Percentiles rank a stretch among this genome's conserved stretches.
Evolutionary conservation across 2,888 invertebrate species (phyloP).

Genomic region (Cephonodes hylas): DNA sequence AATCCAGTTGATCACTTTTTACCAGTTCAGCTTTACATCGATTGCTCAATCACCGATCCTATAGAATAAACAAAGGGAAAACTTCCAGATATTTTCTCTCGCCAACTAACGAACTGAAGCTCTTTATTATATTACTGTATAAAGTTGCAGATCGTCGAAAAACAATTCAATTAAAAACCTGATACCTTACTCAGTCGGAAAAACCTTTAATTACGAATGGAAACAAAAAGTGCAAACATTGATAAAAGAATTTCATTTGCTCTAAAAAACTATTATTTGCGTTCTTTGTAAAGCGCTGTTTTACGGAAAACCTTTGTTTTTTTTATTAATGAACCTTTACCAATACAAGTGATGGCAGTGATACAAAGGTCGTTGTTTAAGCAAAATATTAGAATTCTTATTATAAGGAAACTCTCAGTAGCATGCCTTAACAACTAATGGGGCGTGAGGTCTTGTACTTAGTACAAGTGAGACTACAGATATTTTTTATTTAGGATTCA

Average conservation of each 20-base stretch:
- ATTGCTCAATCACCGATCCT: too few relatives aligned
- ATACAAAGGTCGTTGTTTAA: too few relatives aligned
- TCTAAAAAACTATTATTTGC: background rate
- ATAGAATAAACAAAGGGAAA: too few relatives aligned
- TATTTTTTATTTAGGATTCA: too few relatives aligned
- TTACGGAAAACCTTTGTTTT: background rate
- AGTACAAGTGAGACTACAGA: too few relatives aligned
- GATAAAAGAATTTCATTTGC: background rate
- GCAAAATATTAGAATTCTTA: too few relatives aligned
- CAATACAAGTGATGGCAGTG: too few relatives aligned
- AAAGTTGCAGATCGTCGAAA: background rate
- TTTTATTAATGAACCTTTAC: background rate
- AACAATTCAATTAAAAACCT: background rate
- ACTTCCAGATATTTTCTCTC: background rate
- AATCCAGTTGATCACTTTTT: too few relatives aligned
- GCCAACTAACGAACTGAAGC: background rate
- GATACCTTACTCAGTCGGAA: background rate
- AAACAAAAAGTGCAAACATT: background rate
- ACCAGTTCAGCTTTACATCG: too few relatives aligned
- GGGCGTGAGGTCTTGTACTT: too few relatives aligned
- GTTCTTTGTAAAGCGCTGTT: background rate
- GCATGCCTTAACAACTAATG: too few relatives aligned
- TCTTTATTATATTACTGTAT: background rate
- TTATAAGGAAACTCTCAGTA: too few relatives aligned
- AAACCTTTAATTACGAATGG: background rate